A percentile compares a stretch with the other conserved stretches of the same genome.
phyloP scores from a whole-genome alignment of 2,888 invertebrate species.

The Sminthurides aquaticus region DNA sequence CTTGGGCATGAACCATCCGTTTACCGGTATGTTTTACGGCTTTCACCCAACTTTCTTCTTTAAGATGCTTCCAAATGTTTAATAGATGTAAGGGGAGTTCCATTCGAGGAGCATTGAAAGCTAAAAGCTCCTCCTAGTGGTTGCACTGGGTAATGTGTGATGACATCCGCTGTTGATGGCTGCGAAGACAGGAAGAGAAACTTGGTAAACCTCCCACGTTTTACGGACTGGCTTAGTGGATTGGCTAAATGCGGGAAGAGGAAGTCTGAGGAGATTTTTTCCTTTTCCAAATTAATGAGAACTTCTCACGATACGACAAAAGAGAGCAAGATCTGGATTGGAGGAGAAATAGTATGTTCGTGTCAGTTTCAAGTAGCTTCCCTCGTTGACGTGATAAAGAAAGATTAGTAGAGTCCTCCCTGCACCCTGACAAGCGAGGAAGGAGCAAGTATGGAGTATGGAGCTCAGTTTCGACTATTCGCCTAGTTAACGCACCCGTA shows the following conservation, averaged over 20 bases:
- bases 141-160: too few relatives aligned
- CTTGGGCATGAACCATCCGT: too few relatives aligned
- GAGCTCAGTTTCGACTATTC: too few relatives aligned
- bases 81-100: too few relatives aligned
- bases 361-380: conserved; percentile 5
- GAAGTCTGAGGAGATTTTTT: background rate
- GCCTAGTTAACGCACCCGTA: too few relatives aligned
- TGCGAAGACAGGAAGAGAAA: background rate
- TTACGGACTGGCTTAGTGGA: background rate
- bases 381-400: conserved; percentile 1
- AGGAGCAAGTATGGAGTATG: too few relatives aligned
- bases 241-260: background rate
- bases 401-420: background rate
- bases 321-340: background rate
- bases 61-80: too few relatives aligned
- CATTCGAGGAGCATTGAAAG: too few relatives aligned
- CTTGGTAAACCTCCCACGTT: background rate
- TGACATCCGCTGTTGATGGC: conserved; percentile 2
- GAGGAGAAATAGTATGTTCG: background rate
- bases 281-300: conserved; percentile 3
- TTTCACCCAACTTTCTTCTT: too few relatives aligned
- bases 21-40: too few relatives aligned
- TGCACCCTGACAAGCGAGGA: background rate
- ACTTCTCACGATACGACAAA: conserved; percentile 3
- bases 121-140: too few relatives aligned